phyloP scores from a whole-genome alignment of 2,888 invertebrate genomes.

The Icerya purchasi region DNA sequence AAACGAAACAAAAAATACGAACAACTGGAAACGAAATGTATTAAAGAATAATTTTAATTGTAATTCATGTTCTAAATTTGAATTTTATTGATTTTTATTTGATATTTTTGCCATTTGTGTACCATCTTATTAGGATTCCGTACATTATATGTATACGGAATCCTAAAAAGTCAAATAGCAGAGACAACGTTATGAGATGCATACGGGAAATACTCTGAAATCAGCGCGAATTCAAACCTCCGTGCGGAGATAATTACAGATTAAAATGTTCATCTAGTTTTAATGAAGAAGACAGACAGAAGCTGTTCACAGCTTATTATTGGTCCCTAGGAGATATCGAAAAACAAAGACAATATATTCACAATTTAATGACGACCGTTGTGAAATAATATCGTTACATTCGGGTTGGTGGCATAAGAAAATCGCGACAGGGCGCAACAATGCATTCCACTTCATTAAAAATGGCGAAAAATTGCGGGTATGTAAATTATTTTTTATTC shows the following conservation, averaged over 20 bases:
- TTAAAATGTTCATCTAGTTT: conserved; percentile 13
- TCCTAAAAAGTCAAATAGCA: conserved; percentile 5
- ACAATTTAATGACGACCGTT: conserved; percentile 8
- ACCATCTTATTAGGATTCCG: no score
- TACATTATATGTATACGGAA: no score
- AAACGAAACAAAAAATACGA: conserved; percentile 3
- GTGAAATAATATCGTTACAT: conserved; percentile 9
- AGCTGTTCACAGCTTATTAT: conserved; percentile 13
- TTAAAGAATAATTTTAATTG: no score
- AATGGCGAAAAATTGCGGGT: conserved; percentile 6
- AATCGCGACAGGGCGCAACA: conserved; percentile 7
- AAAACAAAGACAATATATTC: conserved; percentile 12
- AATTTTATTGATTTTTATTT: no score
- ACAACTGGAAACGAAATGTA: conserved; percentile 9
- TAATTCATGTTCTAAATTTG: no score
- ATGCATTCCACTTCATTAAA: conserved; percentile 10
- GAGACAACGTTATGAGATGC: conserved; percentile 4
- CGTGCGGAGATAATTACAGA: conserved; percentile 12
- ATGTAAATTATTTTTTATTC: conserved; percentile 11
- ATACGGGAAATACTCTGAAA: conserved; percentile 6
- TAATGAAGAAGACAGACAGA: conserved; percentile 11
- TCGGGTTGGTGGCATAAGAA: conserved; percentile 9
- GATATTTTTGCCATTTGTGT: no score
- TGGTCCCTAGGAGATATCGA: conserved; percentile 13
- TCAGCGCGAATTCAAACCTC: conserved; percentile 9